Evolutionary conservation across 2,113 vertebrate genomes (phyloP).

Genomic region (Podiceps cristatus): DNA sequence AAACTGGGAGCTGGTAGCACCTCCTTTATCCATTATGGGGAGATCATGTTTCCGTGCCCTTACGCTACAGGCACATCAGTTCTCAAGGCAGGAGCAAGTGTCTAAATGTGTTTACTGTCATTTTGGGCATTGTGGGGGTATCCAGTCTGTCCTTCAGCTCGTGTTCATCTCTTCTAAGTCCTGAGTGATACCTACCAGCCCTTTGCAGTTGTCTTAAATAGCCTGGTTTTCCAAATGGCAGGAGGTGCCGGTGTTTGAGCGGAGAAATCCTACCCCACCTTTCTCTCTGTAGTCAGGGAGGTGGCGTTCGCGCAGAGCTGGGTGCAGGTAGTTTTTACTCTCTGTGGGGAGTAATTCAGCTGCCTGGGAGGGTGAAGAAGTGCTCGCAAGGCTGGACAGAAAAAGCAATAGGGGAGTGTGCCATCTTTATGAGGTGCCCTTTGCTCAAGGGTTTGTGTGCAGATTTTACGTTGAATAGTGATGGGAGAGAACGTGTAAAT

Average conservation of each 20-base stretch:
- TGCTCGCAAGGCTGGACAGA: neutral
- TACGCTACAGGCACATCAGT: neutral
- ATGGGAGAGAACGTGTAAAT: neutral
- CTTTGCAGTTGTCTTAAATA: neutral
- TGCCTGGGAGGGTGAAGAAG: neutral
- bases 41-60: fast-evolving
- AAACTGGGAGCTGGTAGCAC: neutral
- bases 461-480: neutral
- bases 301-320: neutral
- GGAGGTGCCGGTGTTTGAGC: neutral
- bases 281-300: neutral
- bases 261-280: neutral
- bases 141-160: neutral
- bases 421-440: neutral
- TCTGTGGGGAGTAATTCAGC: neutral
- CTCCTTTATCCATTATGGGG: fast-evolving
- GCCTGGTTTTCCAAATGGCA: neutral
- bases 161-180: neutral
- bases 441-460: neutral
- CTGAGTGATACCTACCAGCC: fast-evolving
- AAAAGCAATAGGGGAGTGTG: neutral
- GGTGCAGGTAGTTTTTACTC: neutral
- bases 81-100: neutral
- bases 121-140: neutral
- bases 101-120: neutral